Percentiles rank a stretch among this genome's conserved stretches.
Conservation (phyloP, 2,888 invertebrate genomes). For the Callimorpha dominula region DNA sequence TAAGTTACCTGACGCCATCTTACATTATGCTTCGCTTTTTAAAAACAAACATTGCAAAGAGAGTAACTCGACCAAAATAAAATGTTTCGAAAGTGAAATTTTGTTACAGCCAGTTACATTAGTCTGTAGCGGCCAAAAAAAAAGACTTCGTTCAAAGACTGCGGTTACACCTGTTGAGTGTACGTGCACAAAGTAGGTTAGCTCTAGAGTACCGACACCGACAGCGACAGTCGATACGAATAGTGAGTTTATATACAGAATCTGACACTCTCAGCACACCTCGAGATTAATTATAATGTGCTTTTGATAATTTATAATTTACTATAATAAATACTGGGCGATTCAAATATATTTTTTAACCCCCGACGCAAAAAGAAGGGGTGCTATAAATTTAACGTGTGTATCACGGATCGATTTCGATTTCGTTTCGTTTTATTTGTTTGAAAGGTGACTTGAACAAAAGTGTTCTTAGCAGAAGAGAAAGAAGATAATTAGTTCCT, state of each 20-base stretch:
- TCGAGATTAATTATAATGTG: no score
- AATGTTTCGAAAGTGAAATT: conserved; percentile 26
- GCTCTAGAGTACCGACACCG: background rate
- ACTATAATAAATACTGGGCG: no score
- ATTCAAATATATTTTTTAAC: no score
- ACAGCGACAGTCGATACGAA: background rate
- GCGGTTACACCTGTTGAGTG: conserved; percentile 10
- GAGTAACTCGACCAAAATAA: conserved; percentile 17
- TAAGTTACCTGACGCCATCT: background rate
- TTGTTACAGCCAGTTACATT: conserved; percentile 22
- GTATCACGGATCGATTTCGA: no score
- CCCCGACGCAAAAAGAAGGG: no score
- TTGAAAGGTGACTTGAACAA: no score
- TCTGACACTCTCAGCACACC: no score
- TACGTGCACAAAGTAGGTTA: conserved; percentile 6
- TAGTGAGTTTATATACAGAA: background rate
- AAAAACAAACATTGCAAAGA: conserved; percentile 7
- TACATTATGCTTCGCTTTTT: background rate
- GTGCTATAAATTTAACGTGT: no score
- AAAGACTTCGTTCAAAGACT: conserved; percentile 3
- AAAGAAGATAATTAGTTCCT: no score
- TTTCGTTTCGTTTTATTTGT: no score
- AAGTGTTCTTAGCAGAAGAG: no score
- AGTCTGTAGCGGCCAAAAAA: conserved; percentile 12
- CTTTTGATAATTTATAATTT: no score